A percentile compares a stretch with the other conserved stretches of the same genome.
Evolutionary conservation across 2,113 vertebrate species (phyloP).

Genomic region (Condylura cristata): DNA sequence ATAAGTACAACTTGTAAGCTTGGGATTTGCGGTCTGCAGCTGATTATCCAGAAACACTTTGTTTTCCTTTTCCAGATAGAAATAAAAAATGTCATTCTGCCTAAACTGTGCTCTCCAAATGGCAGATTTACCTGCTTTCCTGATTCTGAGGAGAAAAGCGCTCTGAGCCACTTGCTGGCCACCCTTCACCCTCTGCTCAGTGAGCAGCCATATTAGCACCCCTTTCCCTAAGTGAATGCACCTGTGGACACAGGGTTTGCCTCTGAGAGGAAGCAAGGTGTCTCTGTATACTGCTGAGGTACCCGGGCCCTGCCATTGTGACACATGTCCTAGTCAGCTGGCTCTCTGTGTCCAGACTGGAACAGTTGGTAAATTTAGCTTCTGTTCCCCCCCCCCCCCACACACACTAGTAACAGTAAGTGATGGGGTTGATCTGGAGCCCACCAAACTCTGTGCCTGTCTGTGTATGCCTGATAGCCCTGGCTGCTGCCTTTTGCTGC

Average conservation of each 20-base stretch:
- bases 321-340: background rate
- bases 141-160: background rate
- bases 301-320: background rate
- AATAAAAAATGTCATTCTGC: background rate
- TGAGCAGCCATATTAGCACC: background rate
- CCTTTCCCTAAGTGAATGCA: background rate
- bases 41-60: background rate
- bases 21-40: background rate
- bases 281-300: background rate
- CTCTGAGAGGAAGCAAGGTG: background rate
- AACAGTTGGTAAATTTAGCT: background rate
- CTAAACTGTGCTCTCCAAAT: background rate
- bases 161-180: background rate
- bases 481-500: background rate
- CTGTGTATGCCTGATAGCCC: background rate
- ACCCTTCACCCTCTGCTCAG: background rate
- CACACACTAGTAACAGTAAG: background rate
- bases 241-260: background rate
- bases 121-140: background rate
- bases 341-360: background rate
- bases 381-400: too few species aligned
- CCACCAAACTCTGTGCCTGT: background rate
- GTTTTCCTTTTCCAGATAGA: background rate
- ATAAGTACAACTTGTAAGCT: background rate
- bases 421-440: background rate